Conservation (phyloP, 2,113 vertebrate species). For the Callithrix jacchus region DNA sequence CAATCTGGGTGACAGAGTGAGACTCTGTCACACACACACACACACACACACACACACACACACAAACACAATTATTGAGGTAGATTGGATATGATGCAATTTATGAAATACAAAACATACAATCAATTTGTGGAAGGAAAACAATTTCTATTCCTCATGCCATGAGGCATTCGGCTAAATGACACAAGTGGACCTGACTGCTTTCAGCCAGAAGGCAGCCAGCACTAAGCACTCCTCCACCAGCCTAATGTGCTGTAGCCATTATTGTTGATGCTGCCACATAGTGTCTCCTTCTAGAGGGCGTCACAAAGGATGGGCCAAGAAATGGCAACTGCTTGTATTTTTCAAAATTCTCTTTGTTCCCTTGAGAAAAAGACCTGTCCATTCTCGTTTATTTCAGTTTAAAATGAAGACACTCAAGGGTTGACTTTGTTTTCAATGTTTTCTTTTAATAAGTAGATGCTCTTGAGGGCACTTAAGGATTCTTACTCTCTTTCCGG, state of each 20-base stretch:
- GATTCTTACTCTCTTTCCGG: not conserved
- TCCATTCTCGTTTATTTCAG: not conserved
- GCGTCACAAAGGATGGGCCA: constrained; percentile 27
- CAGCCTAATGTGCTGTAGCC: not conserved
- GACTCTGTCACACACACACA: too few species aligned
- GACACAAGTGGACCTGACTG: not conserved
- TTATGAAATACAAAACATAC: not conserved
- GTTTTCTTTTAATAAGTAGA: fast-evolving
- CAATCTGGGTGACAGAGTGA: too few species aligned
- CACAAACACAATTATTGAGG: not conserved
- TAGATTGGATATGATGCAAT: not conserved
- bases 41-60: too few species aligned
- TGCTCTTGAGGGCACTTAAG: not conserved
- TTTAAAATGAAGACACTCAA: not conserved
- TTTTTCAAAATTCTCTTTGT: constrained; percentile 35
- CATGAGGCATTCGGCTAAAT: not conserved
- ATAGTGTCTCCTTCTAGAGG: not conserved
- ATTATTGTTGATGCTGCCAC: not conserved
- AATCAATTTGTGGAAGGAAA: constrained; percentile 1
- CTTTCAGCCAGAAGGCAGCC: not conserved
- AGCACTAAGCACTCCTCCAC: not conserved
- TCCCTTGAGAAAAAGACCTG: not conserved
- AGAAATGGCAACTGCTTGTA: not conserved
- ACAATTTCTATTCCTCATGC: not conserved
- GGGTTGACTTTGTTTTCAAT: not conserved